Conservation (phyloP, 2,797 vertebrate genomes). For the Sebastes wilsoni region DNA sequence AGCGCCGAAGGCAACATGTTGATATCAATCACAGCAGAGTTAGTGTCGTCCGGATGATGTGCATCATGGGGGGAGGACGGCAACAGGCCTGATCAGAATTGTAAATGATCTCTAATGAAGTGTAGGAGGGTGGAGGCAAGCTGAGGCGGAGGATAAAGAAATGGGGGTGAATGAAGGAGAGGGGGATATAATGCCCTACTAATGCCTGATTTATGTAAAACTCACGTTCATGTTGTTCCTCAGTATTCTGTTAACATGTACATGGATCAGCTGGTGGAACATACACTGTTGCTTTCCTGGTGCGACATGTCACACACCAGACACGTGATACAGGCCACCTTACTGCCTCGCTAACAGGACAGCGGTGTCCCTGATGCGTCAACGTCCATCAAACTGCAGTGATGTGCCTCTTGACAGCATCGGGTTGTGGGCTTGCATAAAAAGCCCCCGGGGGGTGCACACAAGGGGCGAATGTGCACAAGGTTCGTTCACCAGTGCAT, state of each 20-base stretch:
- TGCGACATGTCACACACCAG: not conserved
- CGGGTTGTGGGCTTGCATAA: not conserved
- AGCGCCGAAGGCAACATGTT: not conserved
- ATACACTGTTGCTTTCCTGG: not conserved
- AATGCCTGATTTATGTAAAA: not conserved
- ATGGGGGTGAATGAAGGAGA: not conserved
- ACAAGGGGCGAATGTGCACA: too few species aligned
- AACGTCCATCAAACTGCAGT: not conserved
- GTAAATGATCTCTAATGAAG: conserved; percentile 34
- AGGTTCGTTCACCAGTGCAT: too few species aligned
- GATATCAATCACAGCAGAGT: conserved; percentile 20
- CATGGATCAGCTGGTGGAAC: not conserved
- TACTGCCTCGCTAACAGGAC: not conserved
- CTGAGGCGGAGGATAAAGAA: not conserved
- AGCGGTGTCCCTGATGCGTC: not conserved
- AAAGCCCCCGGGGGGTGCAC: too few species aligned
- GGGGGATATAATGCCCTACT: not conserved
- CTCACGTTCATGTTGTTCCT: not conserved
- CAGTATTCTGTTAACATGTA: not conserved
- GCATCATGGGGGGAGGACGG: conserved; percentile 4
- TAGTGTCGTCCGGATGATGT: not conserved
- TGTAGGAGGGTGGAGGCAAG: not conserved
- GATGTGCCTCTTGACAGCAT: not conserved
- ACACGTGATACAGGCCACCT: not conserved
- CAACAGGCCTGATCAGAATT: conserved; percentile 42